Evolutionary conservation across 2,797 vertebrate species (phyloP).

Genomic region (Falco rusticolus): DNA sequence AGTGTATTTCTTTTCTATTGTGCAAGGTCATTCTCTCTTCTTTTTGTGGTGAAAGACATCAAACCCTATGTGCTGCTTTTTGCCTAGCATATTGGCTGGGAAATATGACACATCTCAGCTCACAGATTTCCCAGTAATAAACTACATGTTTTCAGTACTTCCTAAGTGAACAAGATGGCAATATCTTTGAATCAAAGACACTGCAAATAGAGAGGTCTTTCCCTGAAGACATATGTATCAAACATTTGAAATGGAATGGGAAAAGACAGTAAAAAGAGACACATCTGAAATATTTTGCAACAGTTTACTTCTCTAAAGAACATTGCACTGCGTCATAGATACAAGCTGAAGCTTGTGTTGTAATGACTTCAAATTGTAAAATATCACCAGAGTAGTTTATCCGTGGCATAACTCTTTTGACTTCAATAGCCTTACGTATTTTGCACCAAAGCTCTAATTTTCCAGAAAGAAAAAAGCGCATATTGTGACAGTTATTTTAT

Average conservation of each 20-base stretch:
- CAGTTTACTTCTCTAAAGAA: background rate
- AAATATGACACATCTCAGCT: background rate
- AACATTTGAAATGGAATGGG: constrained; percentile 17
- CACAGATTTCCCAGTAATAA: background rate
- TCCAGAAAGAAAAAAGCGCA: background rate
- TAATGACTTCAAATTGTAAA: constrained; percentile 18
- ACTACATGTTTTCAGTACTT: background rate
- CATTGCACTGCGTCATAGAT: background rate
- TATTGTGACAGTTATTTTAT: background rate
- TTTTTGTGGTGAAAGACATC: background rate
- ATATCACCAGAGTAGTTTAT: background rate
- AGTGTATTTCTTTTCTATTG: background rate
- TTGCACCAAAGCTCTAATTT: background rate
- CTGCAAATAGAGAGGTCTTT: background rate
- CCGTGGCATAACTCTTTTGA: background rate
- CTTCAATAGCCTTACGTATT: background rate
- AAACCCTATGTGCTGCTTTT: background rate
- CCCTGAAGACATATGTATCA: background rate
- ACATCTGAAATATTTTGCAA: background rate
- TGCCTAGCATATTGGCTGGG: background rate
- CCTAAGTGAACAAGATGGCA: constrained; percentile 22
- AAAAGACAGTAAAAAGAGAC: constrained; percentile 16
- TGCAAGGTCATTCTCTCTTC: constrained; percentile 16
- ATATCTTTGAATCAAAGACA: constrained; percentile 31
- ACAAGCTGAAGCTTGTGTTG: background rate